Evolutionary conservation across 2,888 invertebrate species (phyloP).

Genomic region (Adineta ricciae): DNA sequence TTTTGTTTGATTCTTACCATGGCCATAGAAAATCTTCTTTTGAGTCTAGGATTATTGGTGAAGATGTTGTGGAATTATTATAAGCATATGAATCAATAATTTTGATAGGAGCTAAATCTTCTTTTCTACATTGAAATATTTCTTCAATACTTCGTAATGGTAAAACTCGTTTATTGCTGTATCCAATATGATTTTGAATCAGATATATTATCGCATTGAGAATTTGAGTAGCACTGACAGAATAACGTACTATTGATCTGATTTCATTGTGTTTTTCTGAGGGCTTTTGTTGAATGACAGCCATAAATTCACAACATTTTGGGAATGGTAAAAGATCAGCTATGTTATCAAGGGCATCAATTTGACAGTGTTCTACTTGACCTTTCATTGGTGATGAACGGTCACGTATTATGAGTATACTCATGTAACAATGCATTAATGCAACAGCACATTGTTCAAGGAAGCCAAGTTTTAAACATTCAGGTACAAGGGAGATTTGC

Average conservation of each 20-base stretch:
- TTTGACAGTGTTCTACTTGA: not conserved
- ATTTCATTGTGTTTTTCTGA: not conserved
- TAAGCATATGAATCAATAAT: not conserved
- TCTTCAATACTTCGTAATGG: not conserved
- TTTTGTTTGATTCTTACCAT: not conserved
- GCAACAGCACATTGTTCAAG: not conserved
- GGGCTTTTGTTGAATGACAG: not conserved
- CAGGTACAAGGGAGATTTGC: not conserved
- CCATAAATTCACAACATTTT: not conserved
- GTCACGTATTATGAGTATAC: not conserved
- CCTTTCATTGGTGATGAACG: not conserved
- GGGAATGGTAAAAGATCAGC: not conserved
- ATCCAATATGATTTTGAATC: not conserved
- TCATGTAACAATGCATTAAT: not conserved
- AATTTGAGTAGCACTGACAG: not conserved
- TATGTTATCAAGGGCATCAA: not conserved
- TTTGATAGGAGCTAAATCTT: not conserved
- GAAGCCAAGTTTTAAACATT: not conserved
- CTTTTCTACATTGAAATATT: not conserved
- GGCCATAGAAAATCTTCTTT: not conserved
- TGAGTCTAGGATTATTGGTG: not conserved
- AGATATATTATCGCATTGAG: not conserved
- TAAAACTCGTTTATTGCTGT: not conserved
- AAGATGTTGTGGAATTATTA: not conserved
- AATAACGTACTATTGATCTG: not conserved